A percentile compares a stretch with the other conserved stretches of the same genome.
Evolutionary conservation across 2,797 vertebrate genomes (phyloP).

Genomic region (Fistularia tabacaria): DNA sequence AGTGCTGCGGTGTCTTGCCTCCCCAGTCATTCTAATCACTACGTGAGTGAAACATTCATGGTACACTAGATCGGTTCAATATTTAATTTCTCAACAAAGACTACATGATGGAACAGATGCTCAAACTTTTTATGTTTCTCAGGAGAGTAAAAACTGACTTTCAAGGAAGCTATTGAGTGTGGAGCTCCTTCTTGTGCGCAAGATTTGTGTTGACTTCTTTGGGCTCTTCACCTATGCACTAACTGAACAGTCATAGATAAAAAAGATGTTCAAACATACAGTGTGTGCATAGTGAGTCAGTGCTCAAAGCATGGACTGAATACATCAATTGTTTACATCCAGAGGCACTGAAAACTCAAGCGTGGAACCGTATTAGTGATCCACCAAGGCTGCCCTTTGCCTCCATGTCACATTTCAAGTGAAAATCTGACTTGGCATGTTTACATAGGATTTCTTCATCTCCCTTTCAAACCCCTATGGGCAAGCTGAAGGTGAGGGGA

Average conservation of each 20-base stretch:
- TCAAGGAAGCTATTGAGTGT: conserved; percentile 46
- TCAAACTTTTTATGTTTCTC: conserved; percentile 73
- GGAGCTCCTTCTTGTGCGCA: conserved; percentile 43
- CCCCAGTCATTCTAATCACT: conserved; percentile 71
- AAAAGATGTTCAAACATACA: conserved; percentile 39
- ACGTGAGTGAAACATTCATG: conserved; percentile 76
- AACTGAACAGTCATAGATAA: conserved; percentile 41
- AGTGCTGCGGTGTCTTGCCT: conserved; percentile 61
- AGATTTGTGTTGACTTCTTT: conserved; percentile 49
- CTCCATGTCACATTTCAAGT: conserved; percentile 69
- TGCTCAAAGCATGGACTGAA: conserved; percentile 50
- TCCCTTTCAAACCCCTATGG: conserved; percentile 71
- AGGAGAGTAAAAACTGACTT: conserved; percentile 66
- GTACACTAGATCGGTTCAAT: conserved; percentile 76
- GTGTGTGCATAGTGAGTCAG: conserved; percentile 50
- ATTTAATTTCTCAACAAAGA: conserved; percentile 78
- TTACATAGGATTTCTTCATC: conserved; percentile 78
- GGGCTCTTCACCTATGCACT: conserved; percentile 55
- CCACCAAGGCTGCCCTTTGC: conserved; percentile 66
- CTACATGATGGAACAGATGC: conserved; percentile 76
- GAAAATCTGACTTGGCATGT: conserved; percentile 75
- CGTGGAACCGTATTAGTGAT: conserved; percentile 63
- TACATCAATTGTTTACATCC: conserved; percentile 71
- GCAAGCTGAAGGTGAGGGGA: conserved; percentile 73
- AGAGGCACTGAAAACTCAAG: conserved; percentile 59